Percentiles rank a stretch among this genome's conserved stretches.
phyloP scores from a whole-genome alignment of 2,113 vertebrate species.

The Chaenocephalus aceratus region DNA sequence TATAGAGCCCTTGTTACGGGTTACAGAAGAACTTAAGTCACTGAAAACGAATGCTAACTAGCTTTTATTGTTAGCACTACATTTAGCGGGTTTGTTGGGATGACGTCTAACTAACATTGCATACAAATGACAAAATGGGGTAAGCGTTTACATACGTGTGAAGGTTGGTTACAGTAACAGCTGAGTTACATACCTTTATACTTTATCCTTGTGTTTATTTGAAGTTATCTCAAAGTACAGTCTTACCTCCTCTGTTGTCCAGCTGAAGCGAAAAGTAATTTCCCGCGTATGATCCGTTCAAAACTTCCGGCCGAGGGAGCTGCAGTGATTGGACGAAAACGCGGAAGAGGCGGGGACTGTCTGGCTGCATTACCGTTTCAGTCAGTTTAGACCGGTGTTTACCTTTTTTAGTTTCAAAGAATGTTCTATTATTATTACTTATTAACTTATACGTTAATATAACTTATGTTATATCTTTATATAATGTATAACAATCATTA shows the following conservation, averaged over 20 bases:
- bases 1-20: accelerated
- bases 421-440: too few species aligned
- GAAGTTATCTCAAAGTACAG: accelerated
- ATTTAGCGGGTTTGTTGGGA: not conserved
- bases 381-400: too few species aligned
- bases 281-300: conserved; percentile 73
- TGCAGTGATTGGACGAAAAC: conserved; percentile 57
- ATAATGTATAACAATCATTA: too few species aligned
- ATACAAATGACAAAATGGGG: accelerated
- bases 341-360: conserved; percentile 19
- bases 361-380: too few species aligned
- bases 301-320: conserved; percentile 67
- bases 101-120: not conserved
- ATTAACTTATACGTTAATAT: too few species aligned
- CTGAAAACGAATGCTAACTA: not conserved
- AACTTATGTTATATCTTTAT: too few species aligned
- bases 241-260: conserved; percentile 48
- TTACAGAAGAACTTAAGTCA: not conserved
- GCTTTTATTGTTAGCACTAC: conserved; percentile 49
- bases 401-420: too few species aligned
- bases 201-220: not conserved
- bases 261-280: conserved; percentile 16
- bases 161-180: not conserved
- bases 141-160: not conserved
- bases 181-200: accelerated